A percentile compares a stretch with the other conserved stretches of the same genome.
Evolutionary conservation across 2,888 invertebrate genomes (phyloP).

Genomic region (Latrodectus hesperus): DNA sequence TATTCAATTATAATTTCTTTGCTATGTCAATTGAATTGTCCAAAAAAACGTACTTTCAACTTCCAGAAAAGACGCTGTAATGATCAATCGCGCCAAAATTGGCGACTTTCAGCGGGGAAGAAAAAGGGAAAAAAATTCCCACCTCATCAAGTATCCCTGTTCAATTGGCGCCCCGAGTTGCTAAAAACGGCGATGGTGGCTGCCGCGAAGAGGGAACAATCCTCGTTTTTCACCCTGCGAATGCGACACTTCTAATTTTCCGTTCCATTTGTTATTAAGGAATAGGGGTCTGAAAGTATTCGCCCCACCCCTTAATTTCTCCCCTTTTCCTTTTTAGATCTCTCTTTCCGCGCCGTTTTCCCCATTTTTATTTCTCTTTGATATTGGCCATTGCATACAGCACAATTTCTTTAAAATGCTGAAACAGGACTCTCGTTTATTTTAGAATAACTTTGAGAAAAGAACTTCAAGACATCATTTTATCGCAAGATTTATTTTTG

Average conservation of each 20-base stretch:
- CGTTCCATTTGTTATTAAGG: constrained; percentile 68
- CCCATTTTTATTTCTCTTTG: neutral
- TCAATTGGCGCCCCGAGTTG: constrained; percentile 58
- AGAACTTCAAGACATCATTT: too few species aligned
- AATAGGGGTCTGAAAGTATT: constrained; percentile 5
- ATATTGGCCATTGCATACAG: too few species aligned
- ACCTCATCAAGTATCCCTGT: constrained; percentile 48
- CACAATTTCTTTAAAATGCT: too few species aligned
- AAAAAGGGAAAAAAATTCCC: constrained; percentile 19
- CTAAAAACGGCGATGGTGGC: constrained; percentile 32
- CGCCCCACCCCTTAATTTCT: constrained; percentile 32
- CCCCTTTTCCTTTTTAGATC: neutral
- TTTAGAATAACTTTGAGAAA: too few species aligned
- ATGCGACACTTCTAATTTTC: constrained; percentile 69
- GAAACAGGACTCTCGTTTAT: too few species aligned
- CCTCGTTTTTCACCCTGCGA: constrained; percentile 67
- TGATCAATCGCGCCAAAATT: constrained; percentile 52
- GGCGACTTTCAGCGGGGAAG: constrained; percentile 10
- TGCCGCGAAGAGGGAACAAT: constrained; percentile 43
- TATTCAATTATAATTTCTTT: too few species aligned
- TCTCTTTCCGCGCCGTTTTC: constrained; percentile 12
- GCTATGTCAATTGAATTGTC: too few species aligned
- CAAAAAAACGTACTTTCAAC: too few species aligned
- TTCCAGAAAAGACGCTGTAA: neutral
- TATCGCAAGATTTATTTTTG: too few species aligned